Evolutionary conservation across 2,797 vertebrate species (phyloP).

Genomic region (Pseudopleuronectes americanus): DNA sequence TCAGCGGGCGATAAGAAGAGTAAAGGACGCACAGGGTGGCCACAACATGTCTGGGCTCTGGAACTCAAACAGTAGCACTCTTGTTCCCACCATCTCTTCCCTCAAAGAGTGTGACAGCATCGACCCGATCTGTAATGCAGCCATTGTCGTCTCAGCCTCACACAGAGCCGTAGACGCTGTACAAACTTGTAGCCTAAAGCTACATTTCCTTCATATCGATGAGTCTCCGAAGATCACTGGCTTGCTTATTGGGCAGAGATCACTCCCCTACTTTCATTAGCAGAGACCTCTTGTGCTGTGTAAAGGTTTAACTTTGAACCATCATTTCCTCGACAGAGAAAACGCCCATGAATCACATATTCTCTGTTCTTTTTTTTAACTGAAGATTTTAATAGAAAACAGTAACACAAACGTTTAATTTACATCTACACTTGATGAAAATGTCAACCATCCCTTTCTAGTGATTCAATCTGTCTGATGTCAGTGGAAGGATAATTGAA

Average conservation of each 20-base stretch:
- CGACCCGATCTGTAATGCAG: too few relatives aligned
- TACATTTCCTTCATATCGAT: too few relatives aligned
- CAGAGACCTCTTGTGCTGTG: too few relatives aligned
- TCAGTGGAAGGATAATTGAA: not conserved
- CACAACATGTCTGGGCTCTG: conserved; percentile 98
- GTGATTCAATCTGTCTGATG: not conserved
- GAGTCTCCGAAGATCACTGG: too few relatives aligned
- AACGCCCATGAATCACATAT: not conserved
- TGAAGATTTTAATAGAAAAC: not conserved
- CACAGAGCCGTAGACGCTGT: too few relatives aligned
- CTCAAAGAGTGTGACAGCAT: not conserved
- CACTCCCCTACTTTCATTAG: too few relatives aligned
- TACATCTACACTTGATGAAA: not conserved
- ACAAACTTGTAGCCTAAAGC: too few relatives aligned
- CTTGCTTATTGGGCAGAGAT: too few relatives aligned
- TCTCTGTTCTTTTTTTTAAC: not conserved
- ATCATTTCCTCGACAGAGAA: not conserved
- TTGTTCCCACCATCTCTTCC: not conserved
- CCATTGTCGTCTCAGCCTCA: too few relatives aligned
- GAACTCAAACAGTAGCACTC: conserved; percentile 93
- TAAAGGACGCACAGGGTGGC: conserved; percentile 98
- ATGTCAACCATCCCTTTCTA: not conserved
- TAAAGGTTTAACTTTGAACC: too few relatives aligned
- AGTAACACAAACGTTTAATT: not conserved
- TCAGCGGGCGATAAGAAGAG: conserved; percentile 96